phyloP scores from a whole-genome alignment of 2,113 vertebrate genomes.

The Pangasianodon hypophthalmus region DNA sequence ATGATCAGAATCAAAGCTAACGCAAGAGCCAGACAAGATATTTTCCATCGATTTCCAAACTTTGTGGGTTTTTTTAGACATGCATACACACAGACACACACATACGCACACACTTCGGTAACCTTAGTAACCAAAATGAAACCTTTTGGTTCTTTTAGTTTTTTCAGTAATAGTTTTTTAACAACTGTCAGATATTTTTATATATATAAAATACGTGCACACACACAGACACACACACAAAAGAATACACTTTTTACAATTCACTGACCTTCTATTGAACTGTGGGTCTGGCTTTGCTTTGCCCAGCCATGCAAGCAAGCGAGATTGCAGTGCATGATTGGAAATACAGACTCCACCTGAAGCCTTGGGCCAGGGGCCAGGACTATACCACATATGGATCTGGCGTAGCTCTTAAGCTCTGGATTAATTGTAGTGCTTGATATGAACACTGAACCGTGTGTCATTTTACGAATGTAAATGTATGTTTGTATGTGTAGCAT shows the following conservation, averaged over 20 bases:
- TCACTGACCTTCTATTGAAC: background rate
- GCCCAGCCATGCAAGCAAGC: background rate
- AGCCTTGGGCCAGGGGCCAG: background rate
- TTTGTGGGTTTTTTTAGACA: background rate
- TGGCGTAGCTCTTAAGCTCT: background rate
- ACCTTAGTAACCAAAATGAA: background rate
- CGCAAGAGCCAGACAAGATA: background rate
- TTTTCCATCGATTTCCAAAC: background rate
- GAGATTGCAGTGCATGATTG: background rate
- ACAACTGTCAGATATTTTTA: background rate
- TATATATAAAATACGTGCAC: background rate
- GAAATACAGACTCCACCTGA: background rate
- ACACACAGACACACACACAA: background rate
- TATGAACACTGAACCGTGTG: background rate
- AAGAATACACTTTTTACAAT: background rate
- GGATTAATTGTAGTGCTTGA: background rate
- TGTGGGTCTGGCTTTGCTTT: background rate
- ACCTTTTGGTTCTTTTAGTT: background rate
- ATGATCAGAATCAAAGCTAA: background rate
- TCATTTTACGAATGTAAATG: background rate
- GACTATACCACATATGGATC: background rate
- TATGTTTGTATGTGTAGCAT: conserved; percentile 14
- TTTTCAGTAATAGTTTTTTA: background rate
- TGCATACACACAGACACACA: background rate
- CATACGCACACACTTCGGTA: background rate